Base-by-base conservation (phyloP, 2,113 vertebrate species). In the Clarias magur region DNA sequence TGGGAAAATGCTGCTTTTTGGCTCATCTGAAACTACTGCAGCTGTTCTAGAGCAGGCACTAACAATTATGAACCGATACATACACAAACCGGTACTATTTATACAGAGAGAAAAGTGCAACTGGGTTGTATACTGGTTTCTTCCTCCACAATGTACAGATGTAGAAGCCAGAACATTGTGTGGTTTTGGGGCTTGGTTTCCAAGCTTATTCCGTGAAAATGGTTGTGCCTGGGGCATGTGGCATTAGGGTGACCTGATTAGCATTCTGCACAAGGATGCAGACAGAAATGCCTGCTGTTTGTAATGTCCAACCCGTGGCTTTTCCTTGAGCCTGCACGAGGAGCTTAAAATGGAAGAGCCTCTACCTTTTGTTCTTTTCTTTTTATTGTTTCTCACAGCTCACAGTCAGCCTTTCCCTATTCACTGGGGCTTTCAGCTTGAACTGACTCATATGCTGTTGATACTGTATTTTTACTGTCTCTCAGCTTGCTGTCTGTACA, bases 241-340 rank as follows among this genome's bases (percentile, higher is more conserved):
- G 67, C 67, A 85, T 67, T 34, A 48, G 62, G 78, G 75, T 30
- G 86, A 67, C 65, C 76, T 88, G 27, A 70, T 91, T 86, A 89
- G 83, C 75, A 88, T 91, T 89, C 85, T 76, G 16, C 56, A 70
- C 88, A 84, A 78, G 53, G 34, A 75, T 25, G 42, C 87, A 68
- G 62, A 84, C 53, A 68, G 68, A 86, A 65, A 30, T 63, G 57
- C 27, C 86, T 83, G 85, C 85, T 60, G 75, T 80, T 67, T 90
- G 68, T 83, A 65, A 84, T 89, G 80, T 83, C 38, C 80, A 86
- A 53, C n/a, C 75, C 80, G 19, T 89, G 48, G 38, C 54, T 59
- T 80, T 85, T 80, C 70, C 75, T 60, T 85, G 54, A n/a, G 85
- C 60, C 85, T 86, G 34, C 68, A 72, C 79, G 82, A 82, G 25